Conservation (phyloP, 1,140 invertebrate species). For the Laupala kohalensis region DNA sequence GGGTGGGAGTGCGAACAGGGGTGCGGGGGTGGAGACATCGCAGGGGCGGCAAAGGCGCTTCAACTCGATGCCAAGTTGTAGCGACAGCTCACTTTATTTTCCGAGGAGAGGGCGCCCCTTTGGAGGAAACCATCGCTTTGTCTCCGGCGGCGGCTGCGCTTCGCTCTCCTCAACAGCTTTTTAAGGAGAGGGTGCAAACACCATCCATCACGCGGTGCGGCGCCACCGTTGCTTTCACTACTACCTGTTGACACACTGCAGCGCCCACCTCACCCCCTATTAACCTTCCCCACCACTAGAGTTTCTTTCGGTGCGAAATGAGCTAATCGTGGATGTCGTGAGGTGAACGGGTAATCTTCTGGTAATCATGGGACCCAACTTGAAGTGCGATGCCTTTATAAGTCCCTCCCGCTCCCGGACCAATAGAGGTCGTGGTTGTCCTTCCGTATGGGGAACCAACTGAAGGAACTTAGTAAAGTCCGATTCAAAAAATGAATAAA, state of each 20-base stretch:
- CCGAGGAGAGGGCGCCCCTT: not conserved
- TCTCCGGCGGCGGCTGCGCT: not conserved
- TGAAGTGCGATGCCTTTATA: too few relatives aligned
- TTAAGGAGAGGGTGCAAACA: not conserved
- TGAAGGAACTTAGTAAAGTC: too few relatives aligned
- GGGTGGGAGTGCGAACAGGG: not conserved
- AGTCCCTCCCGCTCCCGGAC: too few relatives aligned
- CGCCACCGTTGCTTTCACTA: not conserved
- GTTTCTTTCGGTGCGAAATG: too few relatives aligned
- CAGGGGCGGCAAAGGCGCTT: too few relatives aligned
- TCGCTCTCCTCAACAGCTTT: not conserved
- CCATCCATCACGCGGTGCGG: not conserved
- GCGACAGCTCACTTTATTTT: not conserved
- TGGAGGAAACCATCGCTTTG: not conserved
- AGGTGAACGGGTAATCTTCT: not conserved
- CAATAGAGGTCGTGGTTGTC: too few relatives aligned
- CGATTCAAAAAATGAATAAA: too few relatives aligned
- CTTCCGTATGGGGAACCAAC: too few relatives aligned
- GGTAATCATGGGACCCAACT: too few relatives aligned
- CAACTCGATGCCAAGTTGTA: not conserved
- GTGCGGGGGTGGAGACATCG: too few relatives aligned
- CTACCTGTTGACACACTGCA: not conserved
- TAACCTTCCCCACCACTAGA: too few relatives aligned
- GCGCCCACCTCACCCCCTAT: too few relatives aligned
- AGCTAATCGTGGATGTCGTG: not conserved